Percentiles rank a stretch among this genome's conserved stretches.
These are phyloP conservation scores for Mythimna vitellina DNA, from an alignment of 2,888 invertebrate genomes.

Conservation along the genomic window DNA sequence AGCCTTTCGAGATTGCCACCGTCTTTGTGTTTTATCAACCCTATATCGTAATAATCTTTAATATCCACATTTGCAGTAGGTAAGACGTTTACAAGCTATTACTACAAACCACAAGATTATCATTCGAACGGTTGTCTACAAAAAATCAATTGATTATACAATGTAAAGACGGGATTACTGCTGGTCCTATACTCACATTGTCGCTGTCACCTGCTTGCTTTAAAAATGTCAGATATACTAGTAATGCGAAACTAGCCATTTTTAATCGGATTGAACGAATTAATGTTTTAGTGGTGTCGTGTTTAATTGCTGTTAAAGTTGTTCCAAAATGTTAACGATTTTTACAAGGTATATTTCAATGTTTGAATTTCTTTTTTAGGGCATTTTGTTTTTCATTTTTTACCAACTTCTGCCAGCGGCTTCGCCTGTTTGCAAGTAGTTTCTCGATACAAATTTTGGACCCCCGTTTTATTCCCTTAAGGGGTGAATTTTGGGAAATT, in stretches of 20 bases:
- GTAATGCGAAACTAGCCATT: neutral
- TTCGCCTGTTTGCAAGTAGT: too few species aligned
- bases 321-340: neutral
- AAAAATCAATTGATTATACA: neutral
- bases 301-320: neutral
- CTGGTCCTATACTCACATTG: neutral
- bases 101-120: slow-evolving; percentile 5
- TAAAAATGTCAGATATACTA: slow-evolving; percentile 46
- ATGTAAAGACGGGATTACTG: slow-evolving; percentile 36
- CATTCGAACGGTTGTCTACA: slow-evolving; percentile 8
- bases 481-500: too few species aligned
- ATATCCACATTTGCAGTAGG: neutral
- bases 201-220: slow-evolving; percentile 34
- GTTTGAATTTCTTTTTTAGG: too few species aligned
- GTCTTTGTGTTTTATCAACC: too few species aligned
- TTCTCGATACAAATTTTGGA: too few species aligned
- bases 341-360: neutral
- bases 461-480: too few species aligned
- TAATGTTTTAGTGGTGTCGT: slow-evolving; percentile 5
- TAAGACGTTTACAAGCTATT: neutral
- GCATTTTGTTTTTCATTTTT: neutral
- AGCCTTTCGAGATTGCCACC: too few species aligned
- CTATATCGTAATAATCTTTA: neutral
- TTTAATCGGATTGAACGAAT: slow-evolving; percentile 30
- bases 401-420: too few species aligned